Conservation (phyloP, 2,797 vertebrate genomes). For the Catostomus latipinnis region DNA sequence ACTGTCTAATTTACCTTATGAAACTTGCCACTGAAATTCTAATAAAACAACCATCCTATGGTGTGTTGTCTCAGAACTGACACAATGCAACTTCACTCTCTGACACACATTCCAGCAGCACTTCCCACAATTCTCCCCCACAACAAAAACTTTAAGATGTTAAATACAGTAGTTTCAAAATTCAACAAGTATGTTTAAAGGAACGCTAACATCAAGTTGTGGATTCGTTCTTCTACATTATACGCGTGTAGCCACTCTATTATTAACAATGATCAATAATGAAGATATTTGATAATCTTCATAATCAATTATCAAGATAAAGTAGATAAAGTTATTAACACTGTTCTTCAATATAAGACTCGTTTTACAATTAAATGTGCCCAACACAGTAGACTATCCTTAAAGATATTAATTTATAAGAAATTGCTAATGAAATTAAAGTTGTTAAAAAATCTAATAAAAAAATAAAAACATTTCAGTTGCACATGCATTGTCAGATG, state of each 20-base stretch:
- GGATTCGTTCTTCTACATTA: neutral
- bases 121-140: conserved; percentile 35
- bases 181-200: neutral
- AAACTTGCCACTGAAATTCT: neutral
- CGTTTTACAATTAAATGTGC: neutral
- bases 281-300: neutral
- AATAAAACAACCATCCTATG: conserved; percentile 6
- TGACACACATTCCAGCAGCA: conserved; percentile 32
- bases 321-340: neutral
- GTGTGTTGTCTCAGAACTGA: conserved; percentile 27
- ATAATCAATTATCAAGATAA: too few species aligned
- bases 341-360: neutral
- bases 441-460: neutral
- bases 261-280: neutral
- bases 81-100: conserved; percentile 42
- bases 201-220: neutral
- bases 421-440: too few species aligned
- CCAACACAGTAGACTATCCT: neutral
- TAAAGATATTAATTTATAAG: too few species aligned
- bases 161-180: conserved; percentile 3
- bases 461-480: neutral
- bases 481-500: neutral
- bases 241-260: neutral
- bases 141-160: conserved; percentile 11
- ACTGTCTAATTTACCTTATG: neutral